Evolutionary conservation across 2,888 invertebrate genomes (phyloP).

Genomic region (Noctua pronuba): DNA sequence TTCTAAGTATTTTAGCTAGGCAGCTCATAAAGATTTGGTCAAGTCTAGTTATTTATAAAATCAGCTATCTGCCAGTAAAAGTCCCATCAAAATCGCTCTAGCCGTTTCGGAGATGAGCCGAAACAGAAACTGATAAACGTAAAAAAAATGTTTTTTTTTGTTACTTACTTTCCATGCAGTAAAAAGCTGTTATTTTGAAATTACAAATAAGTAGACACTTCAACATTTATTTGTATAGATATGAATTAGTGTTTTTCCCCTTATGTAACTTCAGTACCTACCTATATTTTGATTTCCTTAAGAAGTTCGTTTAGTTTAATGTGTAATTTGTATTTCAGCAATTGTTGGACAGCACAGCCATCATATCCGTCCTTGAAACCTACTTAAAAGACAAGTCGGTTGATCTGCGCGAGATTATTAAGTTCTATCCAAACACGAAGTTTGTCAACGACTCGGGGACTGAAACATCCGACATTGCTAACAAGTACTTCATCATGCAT

Average conservation of each 20-base stretch:
- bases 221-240: neutral
- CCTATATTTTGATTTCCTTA: neutral
- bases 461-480: constrained; percentile 94
- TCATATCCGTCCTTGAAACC: constrained; percentile 96
- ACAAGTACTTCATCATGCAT: constrained; percentile 97
- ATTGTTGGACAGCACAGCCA: constrained; percentile 98
- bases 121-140: too few relatives aligned
- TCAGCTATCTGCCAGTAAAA: too few relatives aligned
- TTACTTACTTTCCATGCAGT: neutral
- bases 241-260: neutral
- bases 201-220: too few relatives aligned
- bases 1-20: neutral
- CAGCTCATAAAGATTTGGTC: neutral
- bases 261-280: neutral
- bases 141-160: too few relatives aligned
- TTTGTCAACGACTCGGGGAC: constrained; percentile 93
- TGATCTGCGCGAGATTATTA: constrained; percentile 92
- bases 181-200: neutral
- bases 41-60: neutral
- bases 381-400: constrained; percentile 91
- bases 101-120: too few relatives aligned
- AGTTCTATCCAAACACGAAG: constrained; percentile 94
- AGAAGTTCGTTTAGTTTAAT: neutral
- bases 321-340: constrained; percentile 90
- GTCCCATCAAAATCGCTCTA: neutral